A percentile compares a stretch with the other conserved stretches of the same genome.
These are phyloP conservation scores for Nothobranchius furzeri DNA, from an alignment of 2,113 vertebrate species.

Conservation along the genomic window DNA sequence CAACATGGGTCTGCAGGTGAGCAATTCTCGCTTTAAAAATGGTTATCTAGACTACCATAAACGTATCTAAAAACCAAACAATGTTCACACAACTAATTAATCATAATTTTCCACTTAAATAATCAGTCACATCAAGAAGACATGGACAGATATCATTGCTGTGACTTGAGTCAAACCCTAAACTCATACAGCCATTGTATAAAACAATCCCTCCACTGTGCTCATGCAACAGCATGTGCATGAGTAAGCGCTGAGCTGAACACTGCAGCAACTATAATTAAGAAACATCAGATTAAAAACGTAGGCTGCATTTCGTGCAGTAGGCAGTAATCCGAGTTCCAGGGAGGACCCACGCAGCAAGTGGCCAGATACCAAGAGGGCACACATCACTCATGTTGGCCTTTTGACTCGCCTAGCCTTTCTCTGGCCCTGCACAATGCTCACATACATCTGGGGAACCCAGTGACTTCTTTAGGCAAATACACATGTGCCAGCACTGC, in stretches of 20 bases:
- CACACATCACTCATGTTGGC: conserved; percentile 46
- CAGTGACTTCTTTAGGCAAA: conserved; percentile 45
- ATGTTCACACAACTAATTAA: too few species aligned
- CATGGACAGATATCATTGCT: too few species aligned
- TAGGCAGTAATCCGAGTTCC: conserved; percentile 21
- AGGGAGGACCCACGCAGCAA: conserved; percentile 26
- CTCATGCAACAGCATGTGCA: conserved; percentile 10
- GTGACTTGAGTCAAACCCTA: background rate
- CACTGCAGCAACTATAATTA: conserved; percentile 8
- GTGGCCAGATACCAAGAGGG: conserved; percentile 45
- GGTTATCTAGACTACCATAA: too few species aligned
- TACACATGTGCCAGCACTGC: conserved; percentile 62
- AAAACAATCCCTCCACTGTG: conserved; percentile 49
- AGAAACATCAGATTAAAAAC: conserved; percentile 22
- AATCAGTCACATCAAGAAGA: too few species aligned
- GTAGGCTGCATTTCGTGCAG: conserved; percentile 28
- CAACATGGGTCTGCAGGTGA: too few species aligned
- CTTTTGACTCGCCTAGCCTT: conserved; percentile 38
- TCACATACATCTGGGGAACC: conserved; percentile 59
- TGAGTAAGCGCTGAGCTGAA: conserved; percentile 27
- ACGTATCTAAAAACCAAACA: too few species aligned
- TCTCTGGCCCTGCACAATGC: conserved; percentile 53
- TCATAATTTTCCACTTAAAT: too few species aligned
- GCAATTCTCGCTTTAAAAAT: too few species aligned
- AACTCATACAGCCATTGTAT: conserved; percentile 21